Percentiles rank a stretch among this genome's conserved stretches.
Conservation (phyloP, 1,140 invertebrate species). For the Idris sp. region DNA sequence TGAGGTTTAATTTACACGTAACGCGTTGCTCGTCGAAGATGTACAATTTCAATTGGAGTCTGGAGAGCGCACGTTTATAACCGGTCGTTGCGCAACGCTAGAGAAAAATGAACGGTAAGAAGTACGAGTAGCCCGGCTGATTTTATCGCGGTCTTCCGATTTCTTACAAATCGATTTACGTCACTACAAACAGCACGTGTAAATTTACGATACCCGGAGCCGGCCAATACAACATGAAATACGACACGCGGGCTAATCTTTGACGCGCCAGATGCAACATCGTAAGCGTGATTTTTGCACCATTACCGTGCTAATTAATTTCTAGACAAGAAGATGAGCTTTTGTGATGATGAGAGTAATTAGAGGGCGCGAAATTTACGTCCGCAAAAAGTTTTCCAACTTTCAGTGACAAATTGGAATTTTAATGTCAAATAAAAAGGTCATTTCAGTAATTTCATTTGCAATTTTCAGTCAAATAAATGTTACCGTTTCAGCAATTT, state of each 20-base stretch:
- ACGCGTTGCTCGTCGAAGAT: constrained; percentile 5
- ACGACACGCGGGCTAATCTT: constrained; percentile 21
- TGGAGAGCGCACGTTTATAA: constrained; percentile 23
- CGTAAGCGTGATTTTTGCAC: constrained; percentile 11
- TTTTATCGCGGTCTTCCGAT: constrained; percentile 42
- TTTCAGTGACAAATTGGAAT: too few relatives aligned
- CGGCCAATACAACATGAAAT: constrained; percentile 16
- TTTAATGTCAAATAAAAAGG: too few relatives aligned
- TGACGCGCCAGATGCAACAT: constrained; percentile 20
- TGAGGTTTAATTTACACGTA: constrained; percentile 17
- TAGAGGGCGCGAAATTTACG: constrained; percentile 4
- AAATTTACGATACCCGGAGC: constrained; percentile 25
- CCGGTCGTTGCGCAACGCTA: constrained; percentile 56
- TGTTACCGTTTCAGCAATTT: too few relatives aligned
- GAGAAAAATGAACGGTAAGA: constrained; percentile 57
- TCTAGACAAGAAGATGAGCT: constrained; percentile 5
- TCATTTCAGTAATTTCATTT: too few relatives aligned
- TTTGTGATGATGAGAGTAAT: constrained; percentile 12
- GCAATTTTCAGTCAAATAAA: too few relatives aligned
- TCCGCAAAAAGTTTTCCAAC: not conserved
- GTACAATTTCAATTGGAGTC: constrained; percentile 9
- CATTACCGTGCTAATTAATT: constrained; percentile 33
- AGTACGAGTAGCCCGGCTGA: constrained; percentile 26
- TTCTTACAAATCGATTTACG: constrained; percentile 54
- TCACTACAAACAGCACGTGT: constrained; percentile 10